A percentile compares a stretch with the other conserved stretches of the same genome.
phyloP scores from a whole-genome alignment of 2,888 invertebrate genomes.

The Chaetoderma sp. region DNA sequence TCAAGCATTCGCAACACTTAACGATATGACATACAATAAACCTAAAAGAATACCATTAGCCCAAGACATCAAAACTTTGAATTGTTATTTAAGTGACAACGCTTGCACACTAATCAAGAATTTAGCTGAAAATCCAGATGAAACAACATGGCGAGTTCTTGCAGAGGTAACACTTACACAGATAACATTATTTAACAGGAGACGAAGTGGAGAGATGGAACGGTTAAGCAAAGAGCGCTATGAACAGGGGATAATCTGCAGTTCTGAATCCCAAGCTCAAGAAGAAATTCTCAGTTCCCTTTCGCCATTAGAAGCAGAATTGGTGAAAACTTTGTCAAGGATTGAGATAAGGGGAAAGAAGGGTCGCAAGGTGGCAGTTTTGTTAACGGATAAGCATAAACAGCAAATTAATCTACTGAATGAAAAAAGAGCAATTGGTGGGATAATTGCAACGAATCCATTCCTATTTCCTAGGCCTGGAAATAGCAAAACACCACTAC shows the following conservation, averaged over 20 bases:
- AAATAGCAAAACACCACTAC: not conserved
- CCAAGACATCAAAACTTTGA: not conserved
- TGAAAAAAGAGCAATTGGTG: not conserved
- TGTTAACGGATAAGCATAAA: conserved; percentile 1
- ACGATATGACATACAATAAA: not conserved
- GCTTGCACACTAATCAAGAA: not conserved
- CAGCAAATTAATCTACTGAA: not conserved
- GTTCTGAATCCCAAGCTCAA: no score
- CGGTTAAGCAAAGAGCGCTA: not conserved
- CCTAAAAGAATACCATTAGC: not conserved
- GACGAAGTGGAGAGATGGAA: not conserved
- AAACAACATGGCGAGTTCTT: not conserved
- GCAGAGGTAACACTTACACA: not conserved
- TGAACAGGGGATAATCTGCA: not conserved
- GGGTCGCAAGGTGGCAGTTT: conserved; percentile 7
- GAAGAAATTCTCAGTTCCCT: not conserved
- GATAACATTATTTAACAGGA: not conserved
- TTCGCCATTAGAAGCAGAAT: conserved; percentile 1
- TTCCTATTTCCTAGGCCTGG: not conserved
- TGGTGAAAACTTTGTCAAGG: not conserved
- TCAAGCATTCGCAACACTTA: not conserved
- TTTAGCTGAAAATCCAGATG: not conserved
- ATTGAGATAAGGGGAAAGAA: conserved; percentile 13
- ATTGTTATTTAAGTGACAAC: not conserved
- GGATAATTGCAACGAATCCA: not conserved